Evolutionary conservation across 2,888 invertebrate species (phyloP).

Genomic region (Trypoxylon attenuatum): DNA sequence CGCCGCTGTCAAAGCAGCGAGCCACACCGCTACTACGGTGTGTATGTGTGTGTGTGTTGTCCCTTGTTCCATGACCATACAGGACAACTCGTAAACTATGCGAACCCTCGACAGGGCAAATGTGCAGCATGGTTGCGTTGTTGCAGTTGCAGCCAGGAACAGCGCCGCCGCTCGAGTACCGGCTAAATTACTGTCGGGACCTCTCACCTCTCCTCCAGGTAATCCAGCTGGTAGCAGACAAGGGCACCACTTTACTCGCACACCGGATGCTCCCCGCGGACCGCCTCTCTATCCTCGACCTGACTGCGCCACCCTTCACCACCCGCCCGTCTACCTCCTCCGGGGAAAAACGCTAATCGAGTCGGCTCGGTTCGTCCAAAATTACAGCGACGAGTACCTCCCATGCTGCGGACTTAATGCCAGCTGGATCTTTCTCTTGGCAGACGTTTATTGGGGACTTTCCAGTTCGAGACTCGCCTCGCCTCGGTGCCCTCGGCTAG

Average conservation of each 20-base stretch:
- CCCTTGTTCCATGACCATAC: conserved; percentile 58
- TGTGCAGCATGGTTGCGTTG: conserved; percentile 17
- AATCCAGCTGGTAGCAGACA: conserved; percentile 12
- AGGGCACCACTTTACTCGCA: background rate
- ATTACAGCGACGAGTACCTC: too few relatives aligned
- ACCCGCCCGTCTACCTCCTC: too few relatives aligned
- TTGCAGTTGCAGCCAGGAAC: conserved; percentile 14
- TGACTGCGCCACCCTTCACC: too few relatives aligned
- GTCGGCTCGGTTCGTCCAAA: too few relatives aligned
- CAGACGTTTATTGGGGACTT: too few relatives aligned
- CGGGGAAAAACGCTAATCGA: too few relatives aligned
- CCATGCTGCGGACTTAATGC: too few relatives aligned
- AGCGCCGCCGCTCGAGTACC: conserved; percentile 18
- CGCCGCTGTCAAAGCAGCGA: conserved; percentile 35
- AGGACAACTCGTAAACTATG: conserved; percentile 57
- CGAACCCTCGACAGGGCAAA: conserved; percentile 45
- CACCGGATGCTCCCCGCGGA: background rate
- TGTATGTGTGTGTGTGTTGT: too few relatives aligned
- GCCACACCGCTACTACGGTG: conserved; percentile 22
- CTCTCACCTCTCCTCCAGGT: conserved; percentile 26
- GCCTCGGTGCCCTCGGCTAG: too few relatives aligned
- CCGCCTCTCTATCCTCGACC: too few relatives aligned
- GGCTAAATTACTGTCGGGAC: conserved; percentile 40
- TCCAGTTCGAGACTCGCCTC: too few relatives aligned
- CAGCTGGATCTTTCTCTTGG: too few relatives aligned